Base-by-base conservation (phyloP, 2,888 invertebrate genomes). In the Dryococelus australis region DNA sequence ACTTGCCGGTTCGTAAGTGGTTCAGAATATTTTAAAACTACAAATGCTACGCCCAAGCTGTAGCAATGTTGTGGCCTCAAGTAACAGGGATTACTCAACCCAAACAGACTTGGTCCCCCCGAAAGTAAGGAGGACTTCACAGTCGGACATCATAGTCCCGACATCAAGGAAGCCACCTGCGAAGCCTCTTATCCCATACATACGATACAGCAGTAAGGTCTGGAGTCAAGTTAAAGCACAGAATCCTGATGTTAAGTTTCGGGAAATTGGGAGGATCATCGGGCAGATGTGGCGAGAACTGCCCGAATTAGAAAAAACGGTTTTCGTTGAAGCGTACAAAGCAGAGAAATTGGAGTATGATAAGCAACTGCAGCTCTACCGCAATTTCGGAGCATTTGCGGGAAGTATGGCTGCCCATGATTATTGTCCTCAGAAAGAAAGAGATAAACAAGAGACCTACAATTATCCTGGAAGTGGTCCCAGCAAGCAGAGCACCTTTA, bases 191-290 rank as follows among this genome's bases (percentile, higher is more conserved):
- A 98, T 99, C 97, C 99, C 99, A 0, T 99, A 99, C 93, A 99
- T 99, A 99, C 94, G 99, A 87, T 99, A 99, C 93, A 99, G 98
- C 90, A 95, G 99, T 85, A 98, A 98, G 92, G 98, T 99, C 0
- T 99, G 99, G 99, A 99, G 99, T 93, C 96, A 96, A 89, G 99
- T 99, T 0, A 99, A 99, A 92, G 98, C 98, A 0, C 96, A 97
- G 89, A 97, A 99, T 93, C 98, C 98, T 0, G 99, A 99, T 91
- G 94, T 98, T 78, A 99, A 99, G 92, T 93, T 99, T 90, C 99
- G 99, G 99, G 99, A 99, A 93, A 98, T 99, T 88, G 99, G 99
- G 85, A 97, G 98, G 91, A 98, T 99, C 90, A 99, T 99, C 90
- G 99, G 99, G 0, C 96, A 96, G 90, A 98, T 99, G 98, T 99